Conservation (phyloP, 1,140 invertebrate genomes). For the Brachionus plicatilis region DNA sequence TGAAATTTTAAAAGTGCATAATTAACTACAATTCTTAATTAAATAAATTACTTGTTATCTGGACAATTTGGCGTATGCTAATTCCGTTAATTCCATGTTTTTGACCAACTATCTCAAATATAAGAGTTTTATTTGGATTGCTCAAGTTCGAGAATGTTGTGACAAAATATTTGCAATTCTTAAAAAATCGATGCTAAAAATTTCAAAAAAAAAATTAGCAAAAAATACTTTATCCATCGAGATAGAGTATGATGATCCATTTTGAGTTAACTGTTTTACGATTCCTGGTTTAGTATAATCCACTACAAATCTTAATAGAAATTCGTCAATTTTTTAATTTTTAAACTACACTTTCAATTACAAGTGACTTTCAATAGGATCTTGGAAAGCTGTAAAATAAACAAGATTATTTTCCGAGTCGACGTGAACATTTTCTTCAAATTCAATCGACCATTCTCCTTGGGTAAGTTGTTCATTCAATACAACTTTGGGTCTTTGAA, state of each 20-base stretch:
- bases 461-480: neutral
- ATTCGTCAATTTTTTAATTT: conserved; percentile 40
- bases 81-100: neutral
- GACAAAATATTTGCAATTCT: conserved; percentile 63
- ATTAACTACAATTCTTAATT: no score
- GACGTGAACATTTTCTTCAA: conserved; percentile 52
- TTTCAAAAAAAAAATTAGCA: neutral
- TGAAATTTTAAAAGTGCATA: no score
- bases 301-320: conserved; percentile 55
- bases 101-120: neutral
- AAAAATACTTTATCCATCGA: conserved; percentile 47
- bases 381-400: conserved; percentile 57
- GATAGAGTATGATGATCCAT: conserved; percentile 54
- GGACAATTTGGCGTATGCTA: neutral
- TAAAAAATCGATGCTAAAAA: neutral
- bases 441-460: conserved; percentile 27
- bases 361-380: conserved; percentile 58
- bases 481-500: conserved; percentile 7
- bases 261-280: conserved; percentile 50
- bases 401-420: conserved; percentile 53
- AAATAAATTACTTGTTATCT: neutral
- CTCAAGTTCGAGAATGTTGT: conserved; percentile 12
- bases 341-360: conserved; percentile 45
- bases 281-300: conserved; percentile 47
- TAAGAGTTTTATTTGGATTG: conserved; percentile 14